Evolutionary conservation across 2,797 vertebrate species (phyloP).

Genomic region (Danio aesculapii): DNA sequence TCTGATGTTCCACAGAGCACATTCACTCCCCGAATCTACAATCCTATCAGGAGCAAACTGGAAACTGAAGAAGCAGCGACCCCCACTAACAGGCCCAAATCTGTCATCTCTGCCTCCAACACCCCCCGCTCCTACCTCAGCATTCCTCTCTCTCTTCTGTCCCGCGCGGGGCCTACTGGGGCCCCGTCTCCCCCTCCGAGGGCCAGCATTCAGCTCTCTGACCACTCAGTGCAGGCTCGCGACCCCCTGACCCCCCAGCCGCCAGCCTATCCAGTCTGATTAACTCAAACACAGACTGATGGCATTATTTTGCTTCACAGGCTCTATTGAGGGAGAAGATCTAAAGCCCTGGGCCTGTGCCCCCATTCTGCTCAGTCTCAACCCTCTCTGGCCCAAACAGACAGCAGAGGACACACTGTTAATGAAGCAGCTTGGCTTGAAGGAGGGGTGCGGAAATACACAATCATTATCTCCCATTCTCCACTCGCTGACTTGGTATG

Average conservation of each 20-base stretch:
- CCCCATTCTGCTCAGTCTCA: conserved; percentile 83
- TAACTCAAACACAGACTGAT: conserved; percentile 85
- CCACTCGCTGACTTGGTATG: background rate
- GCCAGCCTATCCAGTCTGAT: conserved; percentile 89
- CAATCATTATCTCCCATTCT: conserved; percentile 40
- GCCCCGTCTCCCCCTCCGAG: conserved; percentile 58
- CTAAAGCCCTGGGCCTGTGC: conserved; percentile 80
- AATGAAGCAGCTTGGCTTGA: conserved; percentile 70
- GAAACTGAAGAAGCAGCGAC: conserved; percentile 55
- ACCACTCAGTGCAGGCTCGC: conserved; percentile 78
- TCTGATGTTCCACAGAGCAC: conserved; percentile 33
- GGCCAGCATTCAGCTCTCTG: conserved; percentile 85
- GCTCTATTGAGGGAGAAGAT: conserved; percentile 81
- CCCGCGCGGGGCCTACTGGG: conserved; percentile 57
- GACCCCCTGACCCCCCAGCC: conserved; percentile 83
- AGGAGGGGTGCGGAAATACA: conserved; percentile 63
- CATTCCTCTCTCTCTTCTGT: conserved; percentile 57
- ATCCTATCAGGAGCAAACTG: conserved; percentile 49
- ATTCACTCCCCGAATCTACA: conserved; percentile 46
- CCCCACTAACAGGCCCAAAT: conserved; percentile 61
- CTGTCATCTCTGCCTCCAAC: conserved; percentile 66
- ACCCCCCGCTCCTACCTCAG: conserved; percentile 63
- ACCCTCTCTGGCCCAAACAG: conserved; percentile 68
- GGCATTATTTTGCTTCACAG: conserved; percentile 89
- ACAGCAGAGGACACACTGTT: conserved; percentile 66